Percentiles rank a stretch among this genome's conserved stretches.
Conservation (phyloP, 2,113 vertebrate genomes). For the Sakesphorus luctuosus region DNA sequence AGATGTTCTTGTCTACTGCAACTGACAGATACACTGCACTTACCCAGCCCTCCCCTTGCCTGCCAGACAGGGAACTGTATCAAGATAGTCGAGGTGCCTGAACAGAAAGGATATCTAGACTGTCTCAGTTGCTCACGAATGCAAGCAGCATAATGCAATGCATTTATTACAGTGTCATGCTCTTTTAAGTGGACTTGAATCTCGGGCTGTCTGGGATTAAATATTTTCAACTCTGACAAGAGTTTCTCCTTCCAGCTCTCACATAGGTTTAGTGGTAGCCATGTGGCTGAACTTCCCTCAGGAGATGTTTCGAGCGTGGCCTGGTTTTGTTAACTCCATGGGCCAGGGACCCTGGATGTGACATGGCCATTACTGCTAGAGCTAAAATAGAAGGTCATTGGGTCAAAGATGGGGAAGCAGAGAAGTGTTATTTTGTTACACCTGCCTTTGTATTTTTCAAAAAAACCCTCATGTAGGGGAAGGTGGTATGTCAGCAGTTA, state of each 20-base stretch:
- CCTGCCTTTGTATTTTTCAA: background rate
- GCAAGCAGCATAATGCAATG: background rate
- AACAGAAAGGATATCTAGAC: background rate
- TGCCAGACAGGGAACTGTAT: constrained; percentile 2
- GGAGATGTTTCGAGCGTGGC: background rate
- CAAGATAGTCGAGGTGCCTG: background rate
- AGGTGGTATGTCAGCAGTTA: background rate
- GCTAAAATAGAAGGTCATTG: background rate
- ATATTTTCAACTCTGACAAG: background rate
- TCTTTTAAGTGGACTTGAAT: background rate
- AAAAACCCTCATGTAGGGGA: background rate
- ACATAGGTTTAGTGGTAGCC: background rate
- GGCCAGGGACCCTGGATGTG: background rate
- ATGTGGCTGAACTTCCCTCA: background rate
- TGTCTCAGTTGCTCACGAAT: background rate
- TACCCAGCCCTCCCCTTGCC: background rate
- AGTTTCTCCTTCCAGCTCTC: background rate
- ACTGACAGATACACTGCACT: background rate
- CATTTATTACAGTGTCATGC: background rate
- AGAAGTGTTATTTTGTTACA: background rate
- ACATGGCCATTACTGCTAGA: background rate
- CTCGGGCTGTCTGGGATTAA: background rate
- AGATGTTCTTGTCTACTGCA: constrained; percentile 58
- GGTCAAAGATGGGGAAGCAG: background rate
- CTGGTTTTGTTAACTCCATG: background rate